These are phyloP conservation scores for Coelopa pilipes DNA, from an alignment of 2,888 invertebrate species.

Conservation along the genomic window DNA sequence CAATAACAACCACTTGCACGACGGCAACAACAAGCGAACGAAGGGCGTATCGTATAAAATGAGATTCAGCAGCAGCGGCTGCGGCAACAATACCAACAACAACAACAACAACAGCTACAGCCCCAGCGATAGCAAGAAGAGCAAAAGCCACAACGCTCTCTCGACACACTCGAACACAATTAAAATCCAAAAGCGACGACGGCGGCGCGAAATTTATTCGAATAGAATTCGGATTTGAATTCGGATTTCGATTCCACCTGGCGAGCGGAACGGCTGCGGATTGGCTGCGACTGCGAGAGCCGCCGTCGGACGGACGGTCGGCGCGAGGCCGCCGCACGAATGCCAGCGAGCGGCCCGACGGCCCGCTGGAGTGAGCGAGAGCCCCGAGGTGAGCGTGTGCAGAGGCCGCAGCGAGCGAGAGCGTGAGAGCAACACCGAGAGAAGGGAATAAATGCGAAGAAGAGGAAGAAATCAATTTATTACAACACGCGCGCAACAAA, in stretches of 20 bases:
- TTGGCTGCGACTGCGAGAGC: slow-evolving; percentile 49
- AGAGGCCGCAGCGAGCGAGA: slow-evolving; percentile 2
- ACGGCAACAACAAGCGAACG: slow-evolving; percentile 16
- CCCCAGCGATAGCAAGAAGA: slow-evolving; percentile 23
- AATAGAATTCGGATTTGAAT: slow-evolving; percentile 30
- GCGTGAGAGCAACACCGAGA: neutral
- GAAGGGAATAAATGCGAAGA: slow-evolving; percentile 19
- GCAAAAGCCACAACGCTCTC: slow-evolving; percentile 11
- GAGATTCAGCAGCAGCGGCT: too few species aligned
- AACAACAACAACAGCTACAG: neutral
- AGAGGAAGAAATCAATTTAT: slow-evolving; percentile 42
- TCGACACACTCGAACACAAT: neutral
- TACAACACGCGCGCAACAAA: slow-evolving; percentile 30
- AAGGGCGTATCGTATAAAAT: slow-evolving; percentile 7
- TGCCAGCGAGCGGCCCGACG: slow-evolving; percentile 7
- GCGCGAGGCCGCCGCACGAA: slow-evolving; percentile 15
- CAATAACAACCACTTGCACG: neutral
- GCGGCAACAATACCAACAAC: too few species aligned
- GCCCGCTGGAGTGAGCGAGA: slow-evolving; percentile 11
- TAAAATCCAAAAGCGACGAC: slow-evolving; percentile 22
- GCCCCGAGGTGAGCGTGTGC: slow-evolving; percentile 15
- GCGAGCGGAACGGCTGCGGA: slow-evolving; percentile 53
- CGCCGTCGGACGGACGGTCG: neutral
- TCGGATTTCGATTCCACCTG: slow-evolving; percentile 56
- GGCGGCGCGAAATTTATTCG: slow-evolving; percentile 24